phyloP scores from a whole-genome alignment of 2,797 vertebrate species.

The Picus viridis region DNA sequence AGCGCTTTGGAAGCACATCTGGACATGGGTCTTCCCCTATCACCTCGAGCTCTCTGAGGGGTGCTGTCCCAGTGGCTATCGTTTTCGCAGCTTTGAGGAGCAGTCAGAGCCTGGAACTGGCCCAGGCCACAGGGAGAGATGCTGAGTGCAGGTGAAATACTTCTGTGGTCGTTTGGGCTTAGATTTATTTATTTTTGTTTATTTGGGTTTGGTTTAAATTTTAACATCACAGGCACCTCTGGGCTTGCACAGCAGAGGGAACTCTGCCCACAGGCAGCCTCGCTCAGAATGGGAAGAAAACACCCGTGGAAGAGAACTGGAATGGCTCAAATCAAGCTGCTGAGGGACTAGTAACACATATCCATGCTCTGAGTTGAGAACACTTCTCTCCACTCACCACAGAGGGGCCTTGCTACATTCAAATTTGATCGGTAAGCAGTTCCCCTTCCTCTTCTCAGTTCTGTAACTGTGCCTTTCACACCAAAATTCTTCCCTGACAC shows the following conservation, averaged over 20 bases:
- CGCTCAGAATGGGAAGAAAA: not conserved
- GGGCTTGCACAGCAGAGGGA: not conserved
- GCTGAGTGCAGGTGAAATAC: not conserved
- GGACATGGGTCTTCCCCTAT: rapidly evolving
- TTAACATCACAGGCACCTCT: not conserved
- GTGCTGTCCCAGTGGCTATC: rapidly evolving
- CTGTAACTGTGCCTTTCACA: not conserved
- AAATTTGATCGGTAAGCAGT: not conserved
- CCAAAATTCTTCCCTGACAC: not conserved
- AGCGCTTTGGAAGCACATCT: not conserved
- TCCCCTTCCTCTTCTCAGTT: not conserved
- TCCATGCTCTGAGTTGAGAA: no score
- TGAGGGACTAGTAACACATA: rapidly evolving
- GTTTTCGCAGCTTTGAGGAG: not conserved
- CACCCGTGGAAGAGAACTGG: not conserved
- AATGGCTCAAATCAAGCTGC: not conserved
- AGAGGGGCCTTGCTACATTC: not conserved
- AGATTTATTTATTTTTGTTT: no score
- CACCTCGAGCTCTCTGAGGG: no score
- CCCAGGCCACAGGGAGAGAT: rapidly evolving
- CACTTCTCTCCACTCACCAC: rapidly evolving
- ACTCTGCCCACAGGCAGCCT: not conserved
- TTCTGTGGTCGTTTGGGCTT: not conserved
- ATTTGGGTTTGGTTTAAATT: not conserved
- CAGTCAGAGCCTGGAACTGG: not conserved